Evolutionary conservation across 2,797 vertebrate genomes (phyloP).

Genomic region (Acipenser ruthenus): DNA sequence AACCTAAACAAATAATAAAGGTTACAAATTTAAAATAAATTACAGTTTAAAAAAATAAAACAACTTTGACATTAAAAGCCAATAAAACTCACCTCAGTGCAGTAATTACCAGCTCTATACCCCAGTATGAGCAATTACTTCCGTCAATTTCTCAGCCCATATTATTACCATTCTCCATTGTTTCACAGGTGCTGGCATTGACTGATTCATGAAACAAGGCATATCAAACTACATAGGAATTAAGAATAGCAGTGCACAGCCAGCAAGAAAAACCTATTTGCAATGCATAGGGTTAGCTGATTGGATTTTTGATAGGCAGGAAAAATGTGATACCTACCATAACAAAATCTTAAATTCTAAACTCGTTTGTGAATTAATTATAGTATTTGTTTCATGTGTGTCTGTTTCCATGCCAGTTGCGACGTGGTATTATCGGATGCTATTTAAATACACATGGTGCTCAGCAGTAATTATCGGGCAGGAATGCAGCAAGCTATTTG

Average conservation of each 20-base stretch:
- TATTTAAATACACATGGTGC: no score
- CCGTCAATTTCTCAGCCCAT: no score
- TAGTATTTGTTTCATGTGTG: background rate
- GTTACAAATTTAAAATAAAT: no score
- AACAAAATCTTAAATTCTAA: background rate
- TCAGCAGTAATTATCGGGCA: no score
- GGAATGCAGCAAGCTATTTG: no score
- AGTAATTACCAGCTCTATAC: no score
- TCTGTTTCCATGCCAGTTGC: background rate
- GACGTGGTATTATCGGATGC: no score
- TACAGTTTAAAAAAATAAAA: no score
- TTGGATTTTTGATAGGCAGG: background rate
- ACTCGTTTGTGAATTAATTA: background rate
- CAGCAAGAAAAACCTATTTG: background rate
- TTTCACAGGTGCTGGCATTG: background rate
- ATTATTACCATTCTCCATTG: background rate
- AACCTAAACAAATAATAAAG: no score
- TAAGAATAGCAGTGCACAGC: background rate
- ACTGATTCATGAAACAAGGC: background rate
- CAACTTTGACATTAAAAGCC: no score
- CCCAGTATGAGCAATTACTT: no score
- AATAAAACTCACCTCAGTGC: no score
- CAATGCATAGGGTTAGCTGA: background rate
- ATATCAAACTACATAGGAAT: background rate
- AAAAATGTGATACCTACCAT: background rate